Evolutionary conservation across 2,797 vertebrate genomes (phyloP).

Genomic region (Spea hammondii): DNA sequence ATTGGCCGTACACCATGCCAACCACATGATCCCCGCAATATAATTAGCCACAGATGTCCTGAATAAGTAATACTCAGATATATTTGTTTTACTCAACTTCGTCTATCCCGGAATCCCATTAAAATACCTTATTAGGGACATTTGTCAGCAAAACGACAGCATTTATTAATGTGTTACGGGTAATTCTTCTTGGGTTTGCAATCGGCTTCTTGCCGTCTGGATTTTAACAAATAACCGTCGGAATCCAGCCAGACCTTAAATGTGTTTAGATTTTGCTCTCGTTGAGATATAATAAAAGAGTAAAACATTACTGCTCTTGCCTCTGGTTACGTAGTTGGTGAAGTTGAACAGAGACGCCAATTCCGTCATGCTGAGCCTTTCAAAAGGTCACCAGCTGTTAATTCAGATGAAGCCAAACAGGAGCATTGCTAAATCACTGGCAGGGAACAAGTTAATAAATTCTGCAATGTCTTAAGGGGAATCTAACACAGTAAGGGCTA

Average conservation of each 20-base stretch:
- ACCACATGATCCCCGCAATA: conserved; percentile 63
- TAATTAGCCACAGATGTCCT: conserved; percentile 67
- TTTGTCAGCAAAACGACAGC: conserved; percentile 66
- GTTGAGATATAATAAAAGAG: background rate
- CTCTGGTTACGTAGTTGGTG: background rate
- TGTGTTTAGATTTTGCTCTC: background rate
- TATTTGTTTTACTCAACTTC: conserved; percentile 62
- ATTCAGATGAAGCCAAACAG: background rate
- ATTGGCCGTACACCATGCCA: conserved; percentile 37
- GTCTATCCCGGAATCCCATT: conserved; percentile 58
- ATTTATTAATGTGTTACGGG: conserved; percentile 66
- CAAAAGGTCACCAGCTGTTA: background rate
- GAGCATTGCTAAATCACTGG: background rate
- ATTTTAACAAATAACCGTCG: background rate
- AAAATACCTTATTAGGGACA: conserved; percentile 64
- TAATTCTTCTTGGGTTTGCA: conserved; percentile 63
- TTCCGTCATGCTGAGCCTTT: background rate
- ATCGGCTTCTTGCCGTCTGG: conserved; percentile 59
- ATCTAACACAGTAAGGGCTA: background rate
- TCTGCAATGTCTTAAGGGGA: background rate
- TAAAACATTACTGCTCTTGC: background rate
- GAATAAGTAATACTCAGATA: conserved; percentile 66
- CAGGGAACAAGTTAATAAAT: background rate
- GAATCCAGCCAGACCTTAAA: background rate
- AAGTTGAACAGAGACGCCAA: too few species aligned